Percentiles rank a stretch among this genome's conserved stretches.
Conservation (phyloP, 2,113 vertebrate species). For the Lepidothrix coronata region DNA sequence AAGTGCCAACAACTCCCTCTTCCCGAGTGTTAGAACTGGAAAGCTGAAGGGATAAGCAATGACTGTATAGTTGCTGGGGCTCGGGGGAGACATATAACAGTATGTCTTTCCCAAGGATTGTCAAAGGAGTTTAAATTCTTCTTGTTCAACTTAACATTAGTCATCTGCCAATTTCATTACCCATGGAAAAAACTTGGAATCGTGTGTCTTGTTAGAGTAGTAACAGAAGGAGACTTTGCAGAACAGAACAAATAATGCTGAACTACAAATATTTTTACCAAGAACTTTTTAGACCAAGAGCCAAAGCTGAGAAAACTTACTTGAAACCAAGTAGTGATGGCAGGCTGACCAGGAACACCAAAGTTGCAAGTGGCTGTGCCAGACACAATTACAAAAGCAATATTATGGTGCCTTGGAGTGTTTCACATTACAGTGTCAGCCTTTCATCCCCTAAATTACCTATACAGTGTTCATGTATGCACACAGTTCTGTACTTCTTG, state of each 20-base stretch:
- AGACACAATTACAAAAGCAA: background rate
- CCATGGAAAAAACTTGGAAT: background rate
- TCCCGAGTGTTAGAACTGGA: background rate
- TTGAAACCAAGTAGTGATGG: background rate
- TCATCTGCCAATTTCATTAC: background rate
- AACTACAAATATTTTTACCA: background rate
- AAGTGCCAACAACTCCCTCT: background rate
- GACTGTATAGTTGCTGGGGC: background rate
- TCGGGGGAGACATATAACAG: background rate
- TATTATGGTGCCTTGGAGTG: background rate
- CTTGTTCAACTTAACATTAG: background rate
- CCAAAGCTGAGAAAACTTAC: background rate
- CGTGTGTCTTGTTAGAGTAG: background rate
- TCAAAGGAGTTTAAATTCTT: background rate
- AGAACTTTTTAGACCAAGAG: background rate
- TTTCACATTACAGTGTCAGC: background rate
- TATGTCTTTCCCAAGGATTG: background rate
- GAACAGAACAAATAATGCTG: background rate
- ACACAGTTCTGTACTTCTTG: background rate
- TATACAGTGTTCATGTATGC: background rate
- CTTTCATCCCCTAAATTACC: background rate
- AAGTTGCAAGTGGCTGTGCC: rapidly evolving
- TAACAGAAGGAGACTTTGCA: background rate
- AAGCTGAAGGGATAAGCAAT: background rate
- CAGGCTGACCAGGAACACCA: background rate